Evolutionary conservation across 2,113 vertebrate genomes (phyloP).

Genomic region (Ibidorhyncha struthersii): DNA sequence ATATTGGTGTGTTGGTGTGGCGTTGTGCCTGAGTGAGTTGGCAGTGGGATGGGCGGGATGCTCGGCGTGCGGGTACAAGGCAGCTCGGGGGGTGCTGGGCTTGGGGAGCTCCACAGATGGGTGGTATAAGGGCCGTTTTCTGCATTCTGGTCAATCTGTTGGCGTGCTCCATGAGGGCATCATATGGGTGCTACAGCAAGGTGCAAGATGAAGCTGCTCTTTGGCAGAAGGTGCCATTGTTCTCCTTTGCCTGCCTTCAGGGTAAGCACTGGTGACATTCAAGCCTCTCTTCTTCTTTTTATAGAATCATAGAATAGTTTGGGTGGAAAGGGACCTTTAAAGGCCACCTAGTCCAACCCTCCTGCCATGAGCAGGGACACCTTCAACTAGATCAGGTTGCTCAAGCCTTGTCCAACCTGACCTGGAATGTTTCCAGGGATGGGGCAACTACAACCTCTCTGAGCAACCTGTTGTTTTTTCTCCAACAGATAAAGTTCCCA

Average conservation of each 20-base stretch:
- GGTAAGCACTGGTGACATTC: not conserved
- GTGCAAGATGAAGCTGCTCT: not conserved
- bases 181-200: no score
- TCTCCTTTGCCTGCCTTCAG: not conserved
- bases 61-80: rapidly evolving
- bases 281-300: not conserved
- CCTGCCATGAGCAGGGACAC: not conserved
- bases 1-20: rapidly evolving
- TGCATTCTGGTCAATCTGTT: not conserved
- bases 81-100: not conserved
- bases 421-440: not conserved
- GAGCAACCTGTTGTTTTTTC: not conserved
- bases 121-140: not conserved
- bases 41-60: not conserved
- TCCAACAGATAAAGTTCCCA: not conserved
- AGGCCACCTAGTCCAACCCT: rapidly evolving
- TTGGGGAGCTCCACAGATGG: not conserved
- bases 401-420: not conserved
- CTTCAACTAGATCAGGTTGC: not conserved
- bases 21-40: rapidly evolving
- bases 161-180: rapidly evolving
- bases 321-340: not conserved
- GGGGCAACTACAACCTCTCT: not conserved
- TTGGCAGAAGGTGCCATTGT: not conserved
- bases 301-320: not conserved